phyloP scores from a whole-genome alignment of 92 coral and sea anemone genomes.

The Heteractis magnifica region DNA sequence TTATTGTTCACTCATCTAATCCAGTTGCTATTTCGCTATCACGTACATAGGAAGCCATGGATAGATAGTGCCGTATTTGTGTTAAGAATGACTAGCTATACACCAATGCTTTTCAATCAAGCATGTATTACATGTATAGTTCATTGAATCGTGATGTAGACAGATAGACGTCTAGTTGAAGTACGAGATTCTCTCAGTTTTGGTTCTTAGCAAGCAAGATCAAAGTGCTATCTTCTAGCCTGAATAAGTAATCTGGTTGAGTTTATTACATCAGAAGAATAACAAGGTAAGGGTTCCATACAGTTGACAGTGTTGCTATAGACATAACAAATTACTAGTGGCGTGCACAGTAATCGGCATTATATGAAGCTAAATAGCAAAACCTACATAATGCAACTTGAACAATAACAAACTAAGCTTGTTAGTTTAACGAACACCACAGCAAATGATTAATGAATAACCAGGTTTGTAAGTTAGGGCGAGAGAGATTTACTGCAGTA shows the following conservation, averaged over 20 bases:
- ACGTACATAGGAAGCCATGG: not conserved
- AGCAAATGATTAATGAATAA: not conserved
- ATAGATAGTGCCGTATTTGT: not conserved
- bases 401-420: not conserved
- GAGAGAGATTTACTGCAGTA: not conserved
- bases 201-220: not conserved
- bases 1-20: not conserved
- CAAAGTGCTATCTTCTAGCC: not conserved
- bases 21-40: not conserved
- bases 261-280: not conserved
- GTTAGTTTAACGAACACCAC: not conserved
- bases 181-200: not conserved
- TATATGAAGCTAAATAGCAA: not conserved
- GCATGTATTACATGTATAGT: not conserved
- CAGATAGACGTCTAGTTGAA: not conserved
- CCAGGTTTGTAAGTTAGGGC: not conserved
- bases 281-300: not conserved
- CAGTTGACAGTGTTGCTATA: not conserved
- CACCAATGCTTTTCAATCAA: slow-evolving; percentile 1
- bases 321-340: not conserved
- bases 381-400: not conserved
- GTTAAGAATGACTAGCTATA: not conserved
- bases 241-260: not conserved
- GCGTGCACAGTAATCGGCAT: not conserved
- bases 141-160: not conserved